Percentiles rank a stretch among this genome's conserved stretches.
Evolutionary conservation across 92 coral and sea anemone genomes (phyloP).

Genomic region (Chrysogorgia sp.): DNA sequence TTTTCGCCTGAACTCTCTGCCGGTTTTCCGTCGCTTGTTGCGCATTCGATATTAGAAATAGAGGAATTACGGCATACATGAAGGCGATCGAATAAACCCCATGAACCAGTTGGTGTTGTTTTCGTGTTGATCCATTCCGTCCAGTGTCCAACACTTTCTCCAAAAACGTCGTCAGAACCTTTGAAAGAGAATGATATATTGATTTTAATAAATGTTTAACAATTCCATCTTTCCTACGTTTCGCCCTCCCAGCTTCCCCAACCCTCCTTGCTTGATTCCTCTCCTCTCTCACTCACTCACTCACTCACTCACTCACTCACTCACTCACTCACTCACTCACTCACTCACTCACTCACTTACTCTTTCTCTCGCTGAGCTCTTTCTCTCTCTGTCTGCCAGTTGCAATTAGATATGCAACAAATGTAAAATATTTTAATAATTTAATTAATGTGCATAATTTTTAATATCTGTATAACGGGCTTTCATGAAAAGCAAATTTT

Average conservation of each 20-base stretch:
- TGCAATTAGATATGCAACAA: too few species aligned
- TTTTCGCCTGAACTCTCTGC: constrained; percentile 63
- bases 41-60: constrained; percentile 77
- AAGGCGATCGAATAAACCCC: constrained; percentile 78
- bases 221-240: not conserved
- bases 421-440: too few species aligned
- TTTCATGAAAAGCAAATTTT: too few species aligned
- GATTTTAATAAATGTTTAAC: not conserved
- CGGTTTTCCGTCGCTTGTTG: constrained; percentile 69
- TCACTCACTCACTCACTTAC: not conserved
- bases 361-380: not conserved
- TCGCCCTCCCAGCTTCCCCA: not conserved
- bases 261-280: not conserved
- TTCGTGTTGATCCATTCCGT: constrained; percentile 82
- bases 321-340: not conserved
- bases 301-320: not conserved
- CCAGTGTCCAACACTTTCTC: constrained; percentile 48
- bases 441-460: too few species aligned
- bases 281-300: not conserved
- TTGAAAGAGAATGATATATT: not conserved
- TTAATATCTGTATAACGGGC: too few species aligned
- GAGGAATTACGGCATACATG: constrained; percentile 63
- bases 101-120: constrained; percentile 80
- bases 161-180: not conserved
- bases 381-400: too few species aligned